phyloP scores from a whole-genome alignment of 2,113 vertebrate genomes.

The Syngnathus scovelli region DNA sequence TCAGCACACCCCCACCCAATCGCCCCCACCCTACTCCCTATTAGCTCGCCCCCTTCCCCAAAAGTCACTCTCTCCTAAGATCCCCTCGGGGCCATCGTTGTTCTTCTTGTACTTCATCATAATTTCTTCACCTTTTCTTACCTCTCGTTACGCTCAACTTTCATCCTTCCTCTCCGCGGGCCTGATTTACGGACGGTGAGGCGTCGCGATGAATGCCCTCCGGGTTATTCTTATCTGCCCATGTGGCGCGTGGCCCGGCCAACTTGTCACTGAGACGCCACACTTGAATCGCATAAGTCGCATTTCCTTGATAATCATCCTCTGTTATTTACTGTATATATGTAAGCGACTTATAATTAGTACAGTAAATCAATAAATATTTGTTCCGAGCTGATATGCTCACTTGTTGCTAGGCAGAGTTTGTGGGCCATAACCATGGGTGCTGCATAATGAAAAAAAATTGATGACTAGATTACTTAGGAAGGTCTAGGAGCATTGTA shows the following conservation, averaged over 20 bases:
- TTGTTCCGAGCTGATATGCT: not conserved
- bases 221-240: constrained; percentile 68
- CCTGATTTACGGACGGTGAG: constrained; percentile 59
- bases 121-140: constrained; percentile 7
- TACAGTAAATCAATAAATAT: not conserved
- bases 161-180: constrained; percentile 23
- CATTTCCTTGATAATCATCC: constrained; percentile 9
- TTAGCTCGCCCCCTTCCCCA: constrained; percentile 17
- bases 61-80: constrained; percentile 57
- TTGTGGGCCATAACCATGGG: no score
- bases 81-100: constrained; percentile 6
- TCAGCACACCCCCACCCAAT: not conserved
- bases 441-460: no score
- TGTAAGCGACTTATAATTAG: not conserved
- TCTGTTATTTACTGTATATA: not conserved
- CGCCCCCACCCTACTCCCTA: constrained; percentile 30
- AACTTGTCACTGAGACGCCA: constrained; percentile 44
- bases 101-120: constrained; percentile 5
- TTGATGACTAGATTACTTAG: no score
- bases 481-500: no score
- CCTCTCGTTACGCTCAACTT: constrained; percentile 19
- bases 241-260: constrained; percentile 47
- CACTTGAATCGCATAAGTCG: not conserved
- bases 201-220: constrained; percentile 55
- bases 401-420: no score